Base-by-base conservation (phyloP, 2,113 vertebrate species). In the Alaudala cheleensis region DNA sequence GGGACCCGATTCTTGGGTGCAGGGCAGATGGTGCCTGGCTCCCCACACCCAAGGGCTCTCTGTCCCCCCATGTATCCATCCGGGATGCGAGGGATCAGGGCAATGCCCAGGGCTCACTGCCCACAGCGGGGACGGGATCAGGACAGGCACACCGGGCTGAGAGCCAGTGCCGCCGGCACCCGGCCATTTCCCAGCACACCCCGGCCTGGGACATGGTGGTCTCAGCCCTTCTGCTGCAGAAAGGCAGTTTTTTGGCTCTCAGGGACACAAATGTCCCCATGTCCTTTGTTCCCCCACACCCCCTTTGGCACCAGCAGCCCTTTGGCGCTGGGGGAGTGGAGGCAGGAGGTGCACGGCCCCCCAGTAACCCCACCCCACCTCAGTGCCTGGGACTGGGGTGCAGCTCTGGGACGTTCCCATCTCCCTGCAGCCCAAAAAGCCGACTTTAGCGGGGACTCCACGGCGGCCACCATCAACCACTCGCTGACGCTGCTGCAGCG, bases 401-500 rank as follows among this genome's bases (percentile, higher is more conserved):
- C 58, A 74, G 69, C 57, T 14, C 53, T 50, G 61, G 49, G 56
- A 62, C 1, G 0, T 3, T 88, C 50, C 81, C 64, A 5, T 83
- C 60, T 92, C 77, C 21, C 44, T 26, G 6, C 97, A 99, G 99
- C 98, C 60, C 96, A 98, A 92, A 98, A 96, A 87, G 95, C 95
- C 0, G 98, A 99, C 4, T 64, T 95, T 2, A 60, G 95, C 0
- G 95, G 96, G 1, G 98, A 98, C 28, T 93, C 95, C 15, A 51
- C 95, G 1, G 95, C 61, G 0, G 9, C 45, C 64, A 97, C 97
- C 96, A 99, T 99, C 97, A 99, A 98, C 96, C 99, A 99, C 92
- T 98, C 99, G 1, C 96, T 98, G 97, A 94, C 83, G 18, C 96
- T 99, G 96, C 98, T 99, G 73, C 98, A 98, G 86, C 98, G 98